A percentile compares a stretch with the other conserved stretches of the same genome.
Evolutionary conservation across 2,888 invertebrate genomes (phyloP).

Genomic region (Chrysotoxum bicinctum): DNA sequence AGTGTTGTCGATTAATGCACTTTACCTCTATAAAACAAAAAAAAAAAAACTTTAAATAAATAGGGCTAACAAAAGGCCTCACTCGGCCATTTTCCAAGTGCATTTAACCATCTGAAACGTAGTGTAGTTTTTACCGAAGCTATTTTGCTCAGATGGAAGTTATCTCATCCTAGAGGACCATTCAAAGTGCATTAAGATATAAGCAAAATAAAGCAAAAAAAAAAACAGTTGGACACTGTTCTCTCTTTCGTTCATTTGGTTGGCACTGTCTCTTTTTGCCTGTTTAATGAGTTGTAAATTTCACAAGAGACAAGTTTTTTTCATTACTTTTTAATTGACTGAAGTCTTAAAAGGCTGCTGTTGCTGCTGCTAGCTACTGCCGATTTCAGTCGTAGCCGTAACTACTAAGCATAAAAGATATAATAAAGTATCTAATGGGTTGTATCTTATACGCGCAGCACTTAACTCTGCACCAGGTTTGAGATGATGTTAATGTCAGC

Average conservation of each 20-base stretch:
- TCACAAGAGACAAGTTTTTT: conserved; percentile 51
- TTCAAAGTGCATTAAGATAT: conserved; percentile 53
- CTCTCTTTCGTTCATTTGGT: not conserved
- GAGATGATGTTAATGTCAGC: not conserved
- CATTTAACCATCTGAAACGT: not conserved
- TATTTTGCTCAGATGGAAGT: not conserved
- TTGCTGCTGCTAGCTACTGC: conserved; percentile 3
- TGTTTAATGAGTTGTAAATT: conserved; percentile 68
- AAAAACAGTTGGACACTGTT: conserved; percentile 5
- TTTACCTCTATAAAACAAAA: too few species aligned
- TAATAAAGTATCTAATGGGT: conserved; percentile 49
- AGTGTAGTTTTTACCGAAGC: not conserved
- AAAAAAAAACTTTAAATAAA: not conserved
- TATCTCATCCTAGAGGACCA: conserved; percentile 39
- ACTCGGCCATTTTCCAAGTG: not conserved
- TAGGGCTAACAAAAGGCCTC: not conserved
- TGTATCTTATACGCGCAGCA: conserved; percentile 28
- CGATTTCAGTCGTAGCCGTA: conserved; percentile 12
- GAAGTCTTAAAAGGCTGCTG: conserved; percentile 31
- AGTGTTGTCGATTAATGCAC: too few species aligned
- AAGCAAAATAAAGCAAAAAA: conserved; percentile 8
- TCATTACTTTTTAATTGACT: conserved; percentile 63
- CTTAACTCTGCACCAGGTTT: conserved; percentile 29
- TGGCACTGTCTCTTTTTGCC: conserved; percentile 24
- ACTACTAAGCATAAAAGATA: conserved; percentile 27